These are phyloP conservation scores for Rhynchopsitta pachyrhyncha DNA, from an alignment of 2,113 vertebrate genomes.

Conservation along the genomic window DNA sequence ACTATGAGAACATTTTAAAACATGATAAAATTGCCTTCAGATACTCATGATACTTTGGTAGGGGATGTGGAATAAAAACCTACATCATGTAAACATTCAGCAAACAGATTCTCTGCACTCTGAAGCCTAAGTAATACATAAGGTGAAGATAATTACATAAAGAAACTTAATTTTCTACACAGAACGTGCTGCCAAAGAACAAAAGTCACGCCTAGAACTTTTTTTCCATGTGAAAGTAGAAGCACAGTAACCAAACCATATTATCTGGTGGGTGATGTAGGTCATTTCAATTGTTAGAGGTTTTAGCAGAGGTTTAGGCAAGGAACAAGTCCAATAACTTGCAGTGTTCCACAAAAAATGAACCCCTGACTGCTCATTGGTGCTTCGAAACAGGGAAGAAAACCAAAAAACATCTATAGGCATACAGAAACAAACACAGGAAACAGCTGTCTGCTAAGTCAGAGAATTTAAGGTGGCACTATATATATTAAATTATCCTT, in stretches of 20 bases:
- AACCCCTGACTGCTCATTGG: background rate
- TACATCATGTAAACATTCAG: conserved; percentile 56
- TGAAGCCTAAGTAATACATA: conserved; percentile 41
- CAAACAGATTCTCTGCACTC: conserved; percentile 55
- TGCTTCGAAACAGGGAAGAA: background rate
- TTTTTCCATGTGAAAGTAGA: background rate
- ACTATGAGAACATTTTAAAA: conserved; percentile 60
- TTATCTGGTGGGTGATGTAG: background rate
- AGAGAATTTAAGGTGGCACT: background rate
- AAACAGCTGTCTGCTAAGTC: background rate
- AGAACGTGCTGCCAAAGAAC: conserved; percentile 35
- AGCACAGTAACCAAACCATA: conserved; percentile 15
- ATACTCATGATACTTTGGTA: conserved; percentile 28
- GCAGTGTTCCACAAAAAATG: background rate
- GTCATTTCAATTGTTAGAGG: conserved; percentile 10
- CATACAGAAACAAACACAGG: conserved; percentile 37
- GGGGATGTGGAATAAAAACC: conserved; percentile 48
- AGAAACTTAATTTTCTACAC: conserved; percentile 45
- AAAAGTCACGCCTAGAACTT: background rate
- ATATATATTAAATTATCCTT: background rate
- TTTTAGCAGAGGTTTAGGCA: conserved; percentile 7
- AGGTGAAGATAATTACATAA: conserved; percentile 33
- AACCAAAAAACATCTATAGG: background rate
- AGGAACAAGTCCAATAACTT: conserved; percentile 2
- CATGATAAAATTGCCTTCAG: conserved; percentile 51